Percentiles rank a stretch among this genome's conserved stretches.
Evolutionary conservation across 2,113 vertebrate species (phyloP).

Genomic region (Boulengeromyrus knoepffleri): DNA sequence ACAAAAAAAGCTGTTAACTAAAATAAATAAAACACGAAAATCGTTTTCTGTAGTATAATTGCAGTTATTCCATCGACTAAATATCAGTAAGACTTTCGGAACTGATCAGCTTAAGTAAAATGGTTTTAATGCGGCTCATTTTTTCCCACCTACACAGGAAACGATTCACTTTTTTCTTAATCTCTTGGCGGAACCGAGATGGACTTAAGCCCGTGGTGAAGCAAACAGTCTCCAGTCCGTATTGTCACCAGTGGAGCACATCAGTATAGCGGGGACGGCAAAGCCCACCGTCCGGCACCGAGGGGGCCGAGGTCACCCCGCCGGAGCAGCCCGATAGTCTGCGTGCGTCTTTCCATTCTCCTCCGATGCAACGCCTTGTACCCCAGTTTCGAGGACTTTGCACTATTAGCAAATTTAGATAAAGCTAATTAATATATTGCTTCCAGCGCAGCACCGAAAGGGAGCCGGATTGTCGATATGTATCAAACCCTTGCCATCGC

Average conservation of each 20-base stretch:
- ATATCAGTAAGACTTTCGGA: neutral
- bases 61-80: neutral
- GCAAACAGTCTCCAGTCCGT: slow-evolving; percentile 69
- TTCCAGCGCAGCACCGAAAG: slow-evolving; percentile 73
- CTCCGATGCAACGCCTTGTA: slow-evolving; percentile 58
- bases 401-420: slow-evolving; percentile 88
- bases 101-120: neutral
- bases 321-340: slow-evolving; percentile 54
- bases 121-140: neutral
- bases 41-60: neutral
- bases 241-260: slow-evolving; percentile 41
- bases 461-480: slow-evolving; percentile 74
- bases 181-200: slow-evolving; percentile 73
- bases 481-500: slow-evolving; percentile 90
- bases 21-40: neutral
- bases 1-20: neutral
- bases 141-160: neutral
- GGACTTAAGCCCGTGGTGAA: slow-evolving; percentile 92
- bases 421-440: slow-evolving; percentile 85
- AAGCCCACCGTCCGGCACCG: slow-evolving; percentile 56
- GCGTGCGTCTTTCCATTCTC: slow-evolving; percentile 65
- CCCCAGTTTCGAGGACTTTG: slow-evolving; percentile 71
- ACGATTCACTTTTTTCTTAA: neutral
- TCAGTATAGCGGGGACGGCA: slow-evolving; percentile 59
- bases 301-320: slow-evolving; percentile 62